Percentiles rank a stretch among this genome's conserved stretches.
Evolutionary conservation across 1,140 invertebrate genomes (phyloP).

Genomic region (Archivesica marissinica): DNA sequence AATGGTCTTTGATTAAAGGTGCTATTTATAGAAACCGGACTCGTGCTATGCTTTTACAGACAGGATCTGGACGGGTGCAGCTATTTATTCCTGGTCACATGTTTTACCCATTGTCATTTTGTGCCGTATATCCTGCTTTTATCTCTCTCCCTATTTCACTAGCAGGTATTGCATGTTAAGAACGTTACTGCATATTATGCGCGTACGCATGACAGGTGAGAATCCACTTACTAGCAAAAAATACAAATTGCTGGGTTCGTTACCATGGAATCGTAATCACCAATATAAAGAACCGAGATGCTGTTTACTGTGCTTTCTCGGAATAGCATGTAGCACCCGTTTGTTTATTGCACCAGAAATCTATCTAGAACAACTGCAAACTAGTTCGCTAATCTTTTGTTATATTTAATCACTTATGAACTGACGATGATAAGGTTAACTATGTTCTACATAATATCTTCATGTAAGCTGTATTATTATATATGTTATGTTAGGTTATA

Average conservation of each 20-base stretch:
- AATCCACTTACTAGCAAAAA: slow-evolving; percentile 60
- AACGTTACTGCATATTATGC: slow-evolving; percentile 54
- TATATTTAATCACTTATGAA: too few relatives aligned
- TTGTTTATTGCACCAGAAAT: slow-evolving; percentile 18
- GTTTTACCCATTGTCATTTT: background rate
- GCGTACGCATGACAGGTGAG: slow-evolving; percentile 53
- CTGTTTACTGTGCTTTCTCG: slow-evolving; percentile 32
- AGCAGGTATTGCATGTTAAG: slow-evolving; percentile 10
- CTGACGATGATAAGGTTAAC: too few relatives aligned
- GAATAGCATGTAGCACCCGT: background rate
- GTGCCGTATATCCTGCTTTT: background rate
- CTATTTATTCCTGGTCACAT: slow-evolving; percentile 15
- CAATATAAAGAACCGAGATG: slow-evolving; percentile 35
- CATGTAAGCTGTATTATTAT: too few relatives aligned
- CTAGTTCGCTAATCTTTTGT: too few relatives aligned
- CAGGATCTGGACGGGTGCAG: background rate
- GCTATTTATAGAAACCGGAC: too few relatives aligned
- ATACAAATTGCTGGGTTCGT: slow-evolving; percentile 58
- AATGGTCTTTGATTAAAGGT: too few relatives aligned
- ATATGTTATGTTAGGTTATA: too few relatives aligned
- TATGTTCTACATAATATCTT: too few relatives aligned
- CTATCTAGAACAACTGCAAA: too few relatives aligned
- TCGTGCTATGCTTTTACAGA: background rate
- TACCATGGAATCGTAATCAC: slow-evolving; percentile 61
- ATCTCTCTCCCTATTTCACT: background rate